Base-by-base conservation (phyloP, 2,113 vertebrate species). In the Oncorhynchus clarkii region DNA sequence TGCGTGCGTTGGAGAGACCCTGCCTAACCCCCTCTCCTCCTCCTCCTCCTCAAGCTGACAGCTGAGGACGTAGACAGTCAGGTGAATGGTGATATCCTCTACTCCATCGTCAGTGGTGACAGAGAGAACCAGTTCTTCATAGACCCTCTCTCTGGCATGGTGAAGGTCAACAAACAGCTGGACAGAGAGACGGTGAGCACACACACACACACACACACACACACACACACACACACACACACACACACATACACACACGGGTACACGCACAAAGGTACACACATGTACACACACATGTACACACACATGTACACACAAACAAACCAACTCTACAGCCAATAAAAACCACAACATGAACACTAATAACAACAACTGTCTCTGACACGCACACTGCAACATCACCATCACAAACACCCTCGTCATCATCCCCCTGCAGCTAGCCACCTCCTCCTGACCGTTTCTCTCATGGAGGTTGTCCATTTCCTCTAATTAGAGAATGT, bases 51-150 rank as follows among this genome's bases (percentile, higher is more conserved):
- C 78, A 85, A 99, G 98, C 85, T 99, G 74, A 91, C 95, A 74
- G 98, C 97, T 20, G 97, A 99, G 88, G 98, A 99, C 68, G 51
- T 93, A 70, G 98, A 99, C 85, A 99, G 96, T 81, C 95, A 93
- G 67, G 85, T 93, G 76, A 99, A 99, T 7, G 95, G 95, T 29
- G 95, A 93, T 69, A 93, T 99, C 81, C 92, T 85, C 34, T 99
- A 98, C 88, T 96, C 97, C 70, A 96, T 99, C 39, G 89, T 97
- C 85, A 95, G 84, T 49, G 98, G 97, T 4, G 97, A 99, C 89
- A 90, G 76, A 73, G 94, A 96, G 83, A 95, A 93, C 74, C 95
- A 97, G 87, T 99, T 99, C 92, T 92, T 94, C 1, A 92, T 99
- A 54, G 96, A 98, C 90, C 95, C 96, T 66, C 81, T 93, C 78